Conservation (phyloP, 2,888 invertebrate species). For the Drosophila merina region DNA sequence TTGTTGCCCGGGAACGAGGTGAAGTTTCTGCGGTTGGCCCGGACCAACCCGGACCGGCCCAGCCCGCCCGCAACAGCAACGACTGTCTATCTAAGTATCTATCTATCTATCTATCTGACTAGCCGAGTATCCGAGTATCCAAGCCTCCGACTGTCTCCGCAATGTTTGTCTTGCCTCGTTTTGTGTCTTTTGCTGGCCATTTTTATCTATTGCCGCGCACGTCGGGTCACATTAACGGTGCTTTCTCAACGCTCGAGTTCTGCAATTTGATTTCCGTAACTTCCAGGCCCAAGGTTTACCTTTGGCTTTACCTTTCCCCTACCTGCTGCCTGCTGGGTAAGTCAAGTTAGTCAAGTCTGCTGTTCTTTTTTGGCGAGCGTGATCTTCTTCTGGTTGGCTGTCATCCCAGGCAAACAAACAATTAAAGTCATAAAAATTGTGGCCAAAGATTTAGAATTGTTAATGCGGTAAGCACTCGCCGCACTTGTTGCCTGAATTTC, state of each 20-base stretch:
- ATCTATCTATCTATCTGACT: constrained; percentile 32
- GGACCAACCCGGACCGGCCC: constrained; percentile 19
- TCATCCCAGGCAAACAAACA: constrained; percentile 58
- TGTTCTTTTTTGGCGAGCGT: constrained; percentile 10
- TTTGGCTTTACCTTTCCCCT: constrained; percentile 5
- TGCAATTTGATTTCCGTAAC: constrained; percentile 71
- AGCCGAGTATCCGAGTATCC: constrained; percentile 48
- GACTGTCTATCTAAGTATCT: constrained; percentile 44
- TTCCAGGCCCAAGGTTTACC: constrained; percentile 5
- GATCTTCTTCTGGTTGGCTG: constrained; percentile 37
- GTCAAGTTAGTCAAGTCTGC: background rate
- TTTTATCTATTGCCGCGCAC: constrained; percentile 70
- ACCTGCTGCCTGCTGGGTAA: constrained; percentile 1
- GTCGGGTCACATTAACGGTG: constrained; percentile 78
- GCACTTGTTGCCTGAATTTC: constrained; percentile 47
- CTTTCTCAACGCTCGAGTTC: constrained; percentile 74
- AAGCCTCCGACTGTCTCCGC: constrained; percentile 50
- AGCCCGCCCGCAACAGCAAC: constrained; percentile 44
- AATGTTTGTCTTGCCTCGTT: constrained; percentile 47
- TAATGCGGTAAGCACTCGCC: constrained; percentile 56
- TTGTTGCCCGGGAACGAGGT: constrained; percentile 17
- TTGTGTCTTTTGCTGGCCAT: constrained; percentile 51
- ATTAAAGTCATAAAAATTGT: constrained; percentile 72
- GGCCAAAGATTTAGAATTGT: constrained; percentile 49
- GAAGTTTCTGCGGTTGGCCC: constrained; percentile 40